Evolutionary conservation across 2,113 vertebrate genomes (phyloP), one percentile per base, ranked within the genome.

Genomic region (Hemiscyllium ocellatum): DNA sequence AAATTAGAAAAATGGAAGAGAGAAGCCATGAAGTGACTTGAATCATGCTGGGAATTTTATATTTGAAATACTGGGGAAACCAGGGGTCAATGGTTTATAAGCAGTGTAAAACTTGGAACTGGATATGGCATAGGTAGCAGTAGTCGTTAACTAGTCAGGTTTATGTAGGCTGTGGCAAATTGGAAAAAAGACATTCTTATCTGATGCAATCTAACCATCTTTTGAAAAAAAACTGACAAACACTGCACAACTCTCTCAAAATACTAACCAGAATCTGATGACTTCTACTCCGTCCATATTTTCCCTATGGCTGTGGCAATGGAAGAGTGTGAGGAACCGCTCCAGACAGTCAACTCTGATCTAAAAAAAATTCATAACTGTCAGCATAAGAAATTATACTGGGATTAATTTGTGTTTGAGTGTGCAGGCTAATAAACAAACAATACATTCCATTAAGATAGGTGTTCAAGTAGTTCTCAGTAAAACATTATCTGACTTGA

Each of bases 291-390:
- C 96, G 76, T 95, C 96, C 50, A 96, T 96, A 96, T 91, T 96
- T 91, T 96, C 96, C 68, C 97, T 96, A 87, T 97, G 97, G 95
- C 97, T 97, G 96, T 97, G 97, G 93, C 97, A 98, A 96, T 98
- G 97, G 96, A 98, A 98, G 96, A 98, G 97, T 69, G 97, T 97
- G 86, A 98, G 97, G 96, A 98, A 98, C 95, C 96, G 97, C 96
- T 98, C 98, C 96, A 98, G 97, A 96, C 97, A 97, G 96, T 98
- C 97, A 94, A 98, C 97, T 96, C 96, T 98, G 96, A 98, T 97
- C 98, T 98, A 97, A 96, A 24, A 95, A 96, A 52, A 95, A 72
- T 47, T 95, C 68, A 95, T 50, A 95, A 72, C 42, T 4, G 12
- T 95, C 24, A 52, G 72, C 65, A 93, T n/a, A 66, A 93, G 90